Evolutionary conservation across 2,797 vertebrate species (phyloP), one percentile per base, ranked within the genome.

Genomic region (Thalassophryne amazonica): DNA sequence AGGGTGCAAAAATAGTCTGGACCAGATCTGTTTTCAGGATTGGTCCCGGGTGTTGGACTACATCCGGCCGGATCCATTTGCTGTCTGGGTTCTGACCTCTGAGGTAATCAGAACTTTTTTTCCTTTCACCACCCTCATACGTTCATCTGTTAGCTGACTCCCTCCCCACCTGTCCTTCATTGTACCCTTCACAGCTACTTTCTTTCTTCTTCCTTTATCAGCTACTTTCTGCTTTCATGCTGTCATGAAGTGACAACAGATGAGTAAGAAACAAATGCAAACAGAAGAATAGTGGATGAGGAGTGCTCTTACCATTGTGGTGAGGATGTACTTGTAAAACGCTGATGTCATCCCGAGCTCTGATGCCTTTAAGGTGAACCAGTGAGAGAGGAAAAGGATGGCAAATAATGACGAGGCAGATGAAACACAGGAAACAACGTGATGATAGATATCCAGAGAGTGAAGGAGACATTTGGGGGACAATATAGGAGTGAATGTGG

Each of bases 301-400:
- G 48, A 35, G 3, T 40, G 39, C 73, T 76, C 86, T 88, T 83
- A 95, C 94, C 93, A 95, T 94, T 38, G 94, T 95, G 36, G 94
- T 95, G 73, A 95, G 90, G 87, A 95, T 95, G 86, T 95, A 95
- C 81, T 94, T 94, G 85, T 95, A 95, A 90, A 94, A 94, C 0
- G 93, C 91, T 54, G 94, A 94, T 7, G 92, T 94, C 94, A 95
- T 95, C 56, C 94, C 93, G 47, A 95, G 72, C 81, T 94, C 93
- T 0, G 93, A 93, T 3, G 93, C 93, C 93, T 94, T 81, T 27
- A 58, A 53, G 69, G 30, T 49, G 24, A 47, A 16, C 56, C 15
- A 55, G 35, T 23, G 27, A 5, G 36, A 32, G 25, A 38, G 34
- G 21, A 30, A 32, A 38, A 33, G 47, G 49, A 47, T 41, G 28